Conservation (phyloP, 2,888 invertebrate genomes). For the Cryptus viduatorius region DNA sequence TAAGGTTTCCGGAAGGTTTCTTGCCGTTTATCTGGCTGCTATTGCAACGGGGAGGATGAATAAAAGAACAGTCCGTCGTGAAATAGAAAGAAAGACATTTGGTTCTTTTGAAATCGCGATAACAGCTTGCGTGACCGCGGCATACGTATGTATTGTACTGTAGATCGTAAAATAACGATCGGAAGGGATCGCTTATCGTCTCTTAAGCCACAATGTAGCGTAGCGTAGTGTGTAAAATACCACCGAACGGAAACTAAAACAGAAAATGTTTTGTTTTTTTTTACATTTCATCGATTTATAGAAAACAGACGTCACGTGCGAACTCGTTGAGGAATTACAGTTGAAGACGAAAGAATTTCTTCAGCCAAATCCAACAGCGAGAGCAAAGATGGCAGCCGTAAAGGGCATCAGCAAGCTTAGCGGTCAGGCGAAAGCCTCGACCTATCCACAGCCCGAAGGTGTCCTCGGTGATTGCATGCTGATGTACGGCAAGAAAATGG, state of each 20-base stretch:
- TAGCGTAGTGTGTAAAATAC: background rate
- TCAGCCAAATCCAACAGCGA: conserved; percentile 98
- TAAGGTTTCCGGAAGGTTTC: conserved; percentile 23
- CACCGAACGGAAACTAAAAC: conserved; percentile 35
- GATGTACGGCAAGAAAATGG: conserved; percentile 97
- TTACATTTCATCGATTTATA: conserved; percentile 83
- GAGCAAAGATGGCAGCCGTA: conserved; percentile 97
- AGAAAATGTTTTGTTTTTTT: conserved; percentile 33
- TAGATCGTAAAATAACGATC: conserved; percentile 35
- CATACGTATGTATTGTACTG: conserved; percentile 20
- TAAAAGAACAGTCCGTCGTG: conserved; percentile 24
- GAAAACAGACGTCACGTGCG: conserved; percentile 99
- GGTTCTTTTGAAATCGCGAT: conserved; percentile 25
- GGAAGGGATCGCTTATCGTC: conserved; percentile 27
- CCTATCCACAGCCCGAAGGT: conserved; percentile 99
- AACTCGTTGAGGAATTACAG: conserved; percentile 98
- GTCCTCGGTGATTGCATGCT: conserved; percentile 98
- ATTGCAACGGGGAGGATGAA: conserved; percentile 22
- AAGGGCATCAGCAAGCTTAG: conserved; percentile 98
- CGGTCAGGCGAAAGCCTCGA: conserved; percentile 98
- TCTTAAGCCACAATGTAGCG: background rate
- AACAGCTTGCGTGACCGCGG: conserved; percentile 36
- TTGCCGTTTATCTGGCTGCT: conserved; percentile 31
- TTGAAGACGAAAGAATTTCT: conserved; percentile 99
- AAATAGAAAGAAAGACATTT: conserved; percentile 2